Percentiles rank a stretch among this genome's conserved stretches.
phyloP scores from a whole-genome alignment of 2,113 vertebrate genomes.

The Eleginops maclovinus region DNA sequence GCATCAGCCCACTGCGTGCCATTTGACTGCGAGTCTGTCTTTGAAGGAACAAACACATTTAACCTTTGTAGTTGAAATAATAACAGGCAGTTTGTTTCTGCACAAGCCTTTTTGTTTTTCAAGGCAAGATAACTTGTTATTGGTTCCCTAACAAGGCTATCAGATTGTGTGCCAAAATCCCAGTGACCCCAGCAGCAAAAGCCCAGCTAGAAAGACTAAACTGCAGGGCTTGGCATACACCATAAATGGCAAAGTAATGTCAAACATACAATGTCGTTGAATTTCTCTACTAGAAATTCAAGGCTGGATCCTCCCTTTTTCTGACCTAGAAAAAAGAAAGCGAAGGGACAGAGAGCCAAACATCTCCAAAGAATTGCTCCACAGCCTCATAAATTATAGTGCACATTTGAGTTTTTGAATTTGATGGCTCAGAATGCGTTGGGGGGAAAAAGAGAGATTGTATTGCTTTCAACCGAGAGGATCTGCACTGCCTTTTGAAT shows the following conservation, averaged over 20 bases:
- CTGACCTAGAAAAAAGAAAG: conserved; percentile 61
- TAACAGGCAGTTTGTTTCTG: conserved; percentile 57
- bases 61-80: conserved; percentile 75
- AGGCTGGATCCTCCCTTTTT: conserved; percentile 25
- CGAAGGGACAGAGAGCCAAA: conserved; percentile 47
- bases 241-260: conserved; percentile 46
- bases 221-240: conserved; percentile 14
- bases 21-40: conserved; percentile 66
- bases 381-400: conserved; percentile 77
- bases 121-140: conserved; percentile 39
- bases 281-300: conserved; percentile 19
- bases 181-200: conserved; percentile 30
- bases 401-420: conserved; percentile 73
- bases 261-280: conserved; percentile 51
- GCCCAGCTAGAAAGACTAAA: conserved; percentile 34
- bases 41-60: conserved; percentile 71
- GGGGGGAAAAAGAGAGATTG: conserved; percentile 68
- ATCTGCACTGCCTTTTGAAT: conserved; percentile 81
- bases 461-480: conserved; percentile 79
- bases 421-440: conserved; percentile 72
- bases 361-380: conserved; percentile 74
- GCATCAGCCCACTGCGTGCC: conserved; percentile 46
- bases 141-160: conserved; percentile 52
- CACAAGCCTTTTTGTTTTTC: conserved; percentile 52
- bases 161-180: conserved; percentile 43